Evolutionary conservation across 2,797 vertebrate species (phyloP).

Genomic region (Pogoniulus pusillus): DNA sequence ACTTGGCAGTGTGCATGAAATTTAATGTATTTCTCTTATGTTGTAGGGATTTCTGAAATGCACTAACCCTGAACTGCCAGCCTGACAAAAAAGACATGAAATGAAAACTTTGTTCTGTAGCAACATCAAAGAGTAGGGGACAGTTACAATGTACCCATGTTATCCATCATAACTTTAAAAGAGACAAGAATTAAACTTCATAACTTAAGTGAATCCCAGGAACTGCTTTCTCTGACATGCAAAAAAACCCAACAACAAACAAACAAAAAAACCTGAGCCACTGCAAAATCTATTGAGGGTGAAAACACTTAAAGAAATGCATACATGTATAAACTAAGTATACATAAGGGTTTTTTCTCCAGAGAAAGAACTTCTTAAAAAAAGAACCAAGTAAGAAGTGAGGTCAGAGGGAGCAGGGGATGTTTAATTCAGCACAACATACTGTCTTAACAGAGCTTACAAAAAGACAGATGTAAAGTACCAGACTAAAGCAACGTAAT

Average conservation of each 20-base stretch:
- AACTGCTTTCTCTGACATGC: neutral
- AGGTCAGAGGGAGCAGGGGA: neutral
- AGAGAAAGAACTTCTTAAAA: neutral
- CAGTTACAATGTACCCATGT: neutral
- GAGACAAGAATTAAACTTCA: neutral
- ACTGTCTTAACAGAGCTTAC: neutral
- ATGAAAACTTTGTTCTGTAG: neutral
- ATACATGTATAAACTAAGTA: neutral
- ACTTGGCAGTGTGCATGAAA: neutral
- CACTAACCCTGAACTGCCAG: neutral
- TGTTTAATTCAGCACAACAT: neutral
- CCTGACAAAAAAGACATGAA: fast-evolving
- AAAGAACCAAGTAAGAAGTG: neutral
- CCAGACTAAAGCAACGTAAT: neutral
- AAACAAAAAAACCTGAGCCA: neutral
- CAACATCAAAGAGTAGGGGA: neutral
- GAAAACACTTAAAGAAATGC: neutral
- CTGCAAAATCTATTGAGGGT: neutral
- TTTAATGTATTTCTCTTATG: neutral
- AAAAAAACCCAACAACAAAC: neutral
- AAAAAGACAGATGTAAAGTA: neutral
- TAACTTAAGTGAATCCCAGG: neutral
- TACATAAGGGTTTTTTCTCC: neutral
- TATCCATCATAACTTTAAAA: too few relatives aligned
- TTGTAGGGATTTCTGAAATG: neutral